phyloP scores from a whole-genome alignment of 1,140 invertebrate species.

The Drosophila tsacasi region DNA sequence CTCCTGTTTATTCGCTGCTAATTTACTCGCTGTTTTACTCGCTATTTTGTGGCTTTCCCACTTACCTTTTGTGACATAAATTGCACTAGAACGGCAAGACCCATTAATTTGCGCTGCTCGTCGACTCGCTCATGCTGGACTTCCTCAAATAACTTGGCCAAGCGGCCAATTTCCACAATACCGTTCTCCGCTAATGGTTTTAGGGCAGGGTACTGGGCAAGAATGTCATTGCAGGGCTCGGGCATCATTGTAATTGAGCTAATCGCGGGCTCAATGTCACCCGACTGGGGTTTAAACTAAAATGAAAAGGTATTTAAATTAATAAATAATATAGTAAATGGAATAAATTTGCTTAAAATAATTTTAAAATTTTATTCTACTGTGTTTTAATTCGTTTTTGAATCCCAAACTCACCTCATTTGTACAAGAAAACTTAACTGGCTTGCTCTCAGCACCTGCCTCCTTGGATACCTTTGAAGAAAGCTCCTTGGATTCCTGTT shows the following conservation, averaged over 20 bases:
- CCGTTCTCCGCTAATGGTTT: slow-evolving; percentile 54
- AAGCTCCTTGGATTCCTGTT: slow-evolving; percentile 7
- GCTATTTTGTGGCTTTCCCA: background rate
- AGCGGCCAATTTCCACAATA: slow-evolving; percentile 33
- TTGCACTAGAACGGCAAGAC: slow-evolving; percentile 67
- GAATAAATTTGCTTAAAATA: background rate
- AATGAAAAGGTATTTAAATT: background rate
- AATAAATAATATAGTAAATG: background rate
- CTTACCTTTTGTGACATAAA: slow-evolving; percentile 68
- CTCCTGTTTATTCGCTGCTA: background rate
- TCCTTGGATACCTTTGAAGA: background rate
- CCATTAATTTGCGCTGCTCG: slow-evolving; percentile 48
- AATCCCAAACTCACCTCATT: slow-evolving; percentile 34
- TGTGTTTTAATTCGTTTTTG: no score
- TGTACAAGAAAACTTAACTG: slow-evolving; percentile 18
- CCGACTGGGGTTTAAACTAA: background rate
- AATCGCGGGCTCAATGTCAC: background rate
- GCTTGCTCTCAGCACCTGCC: background rate
- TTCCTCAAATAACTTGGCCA: slow-evolving; percentile 52
- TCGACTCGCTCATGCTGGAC: slow-evolving; percentile 32
- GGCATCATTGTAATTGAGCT: slow-evolving; percentile 33
- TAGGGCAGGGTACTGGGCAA: slow-evolving; percentile 44
- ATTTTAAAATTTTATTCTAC: background rate
- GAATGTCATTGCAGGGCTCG: slow-evolving; percentile 27
- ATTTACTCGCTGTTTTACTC: slow-evolving; percentile 14